phyloP scores from a whole-genome alignment of 1,140 invertebrate species.

The Cotesia vestalis region DNA sequence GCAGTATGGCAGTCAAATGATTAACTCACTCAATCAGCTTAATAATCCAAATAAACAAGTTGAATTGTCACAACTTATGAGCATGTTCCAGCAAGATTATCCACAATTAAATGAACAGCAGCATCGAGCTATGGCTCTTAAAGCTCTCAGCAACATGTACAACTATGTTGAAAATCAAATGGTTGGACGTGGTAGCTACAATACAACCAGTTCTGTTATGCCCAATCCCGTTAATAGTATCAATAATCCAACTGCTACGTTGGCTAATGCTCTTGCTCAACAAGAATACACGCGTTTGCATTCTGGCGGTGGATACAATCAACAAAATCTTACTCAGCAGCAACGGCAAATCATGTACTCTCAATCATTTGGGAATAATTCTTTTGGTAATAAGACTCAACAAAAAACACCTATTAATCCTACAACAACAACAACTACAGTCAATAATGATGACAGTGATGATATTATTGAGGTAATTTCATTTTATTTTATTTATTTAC shows the following conservation, averaged over 20 bases:
- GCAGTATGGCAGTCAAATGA: slow-evolving; percentile 39
- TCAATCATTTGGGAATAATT: slow-evolving; percentile 36
- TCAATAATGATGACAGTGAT: slow-evolving; percentile 20
- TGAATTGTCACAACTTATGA: slow-evolving; percentile 46
- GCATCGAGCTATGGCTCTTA: slow-evolving; percentile 43
- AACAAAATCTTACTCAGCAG: not conserved
- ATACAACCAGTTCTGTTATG: not conserved
- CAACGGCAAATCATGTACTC: slow-evolving; percentile 25
- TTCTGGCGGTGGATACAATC: slow-evolving; percentile 34
- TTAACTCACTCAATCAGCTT: slow-evolving; percentile 31
- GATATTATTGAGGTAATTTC: slow-evolving; percentile 33
- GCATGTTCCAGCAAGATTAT: slow-evolving; percentile 54
- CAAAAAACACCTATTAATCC: too few species aligned
- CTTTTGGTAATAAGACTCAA: too few species aligned
- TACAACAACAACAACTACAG: too few species aligned
- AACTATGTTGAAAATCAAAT: slow-evolving; percentile 52
- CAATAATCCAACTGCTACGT: slow-evolving; percentile 16
- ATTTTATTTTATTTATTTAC: not conserved
- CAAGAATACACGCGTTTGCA: slow-evolving; percentile 67
- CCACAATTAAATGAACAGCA: slow-evolving; percentile 48
- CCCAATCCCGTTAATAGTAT: not conserved
- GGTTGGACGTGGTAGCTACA: not conserved
- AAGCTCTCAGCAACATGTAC: slow-evolving; percentile 53
- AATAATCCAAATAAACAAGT: slow-evolving; percentile 32
- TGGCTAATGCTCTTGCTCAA: slow-evolving; percentile 21